Conservation (phyloP, 2,888 invertebrate genomes). For the Blera fallax region DNA sequence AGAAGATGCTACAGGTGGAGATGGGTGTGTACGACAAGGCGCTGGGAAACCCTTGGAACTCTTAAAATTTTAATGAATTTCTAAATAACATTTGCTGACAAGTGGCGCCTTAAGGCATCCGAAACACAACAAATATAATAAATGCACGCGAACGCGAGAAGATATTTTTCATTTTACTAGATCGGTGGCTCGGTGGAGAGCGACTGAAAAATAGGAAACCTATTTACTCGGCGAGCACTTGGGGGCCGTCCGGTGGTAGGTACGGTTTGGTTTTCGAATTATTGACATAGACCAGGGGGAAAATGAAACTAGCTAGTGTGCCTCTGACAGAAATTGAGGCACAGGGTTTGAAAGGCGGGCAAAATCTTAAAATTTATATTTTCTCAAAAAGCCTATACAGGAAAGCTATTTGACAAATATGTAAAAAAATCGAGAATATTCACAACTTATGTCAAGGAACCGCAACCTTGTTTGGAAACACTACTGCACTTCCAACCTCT, state of each 20-base stretch:
- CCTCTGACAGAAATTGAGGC: too few relatives aligned
- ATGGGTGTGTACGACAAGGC: background rate
- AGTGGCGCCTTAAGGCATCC: slow-evolving; percentile 61
- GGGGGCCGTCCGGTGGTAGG: slow-evolving; percentile 9
- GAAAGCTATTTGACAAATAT: too few relatives aligned
- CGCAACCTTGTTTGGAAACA: too few relatives aligned
- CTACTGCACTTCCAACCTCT: too few relatives aligned
- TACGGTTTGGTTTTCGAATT: background rate
- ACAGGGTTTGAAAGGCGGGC: too few relatives aligned
- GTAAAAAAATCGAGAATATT: too few relatives aligned
- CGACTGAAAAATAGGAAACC: slow-evolving; percentile 5
- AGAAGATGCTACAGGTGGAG: background rate
- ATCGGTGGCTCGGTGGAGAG: slow-evolving; percentile 20
- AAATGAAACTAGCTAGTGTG: too few relatives aligned
- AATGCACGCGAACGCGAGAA: slow-evolving; percentile 32
- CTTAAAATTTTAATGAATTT: slow-evolving; percentile 54
- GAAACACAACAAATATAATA: slow-evolving; percentile 46
- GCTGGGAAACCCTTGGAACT: slow-evolving; percentile 36
- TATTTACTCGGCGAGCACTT: background rate
- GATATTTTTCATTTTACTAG: slow-evolving; percentile 57
- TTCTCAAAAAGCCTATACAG: too few relatives aligned
- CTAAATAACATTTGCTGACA: slow-evolving; percentile 61
- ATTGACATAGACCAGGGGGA: too few relatives aligned
- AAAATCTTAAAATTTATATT: too few relatives aligned
- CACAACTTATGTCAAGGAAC: too few relatives aligned